Evolutionary conservation across 2,797 vertebrate genomes (phyloP).

Genomic region (Leptodactylus fallax): DNA sequence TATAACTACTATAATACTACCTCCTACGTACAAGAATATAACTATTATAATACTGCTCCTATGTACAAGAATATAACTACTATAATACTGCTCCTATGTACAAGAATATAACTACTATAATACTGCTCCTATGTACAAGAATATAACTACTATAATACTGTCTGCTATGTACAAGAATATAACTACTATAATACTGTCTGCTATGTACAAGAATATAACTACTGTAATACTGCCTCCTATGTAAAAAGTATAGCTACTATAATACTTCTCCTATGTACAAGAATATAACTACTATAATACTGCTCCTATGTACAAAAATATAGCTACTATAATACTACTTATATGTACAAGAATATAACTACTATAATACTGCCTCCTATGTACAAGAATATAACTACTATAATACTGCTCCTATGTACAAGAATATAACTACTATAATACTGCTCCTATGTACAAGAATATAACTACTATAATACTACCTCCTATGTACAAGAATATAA

Average conservation of each 20-base stretch:
- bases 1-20: not conserved
- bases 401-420: not conserved
- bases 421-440: not conserved
- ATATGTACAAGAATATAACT: not conserved
- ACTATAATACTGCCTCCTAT: not conserved
- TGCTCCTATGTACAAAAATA: not conserved
- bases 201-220: not conserved
- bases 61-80: constrained; percentile 2
- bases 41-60: not conserved
- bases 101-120: not conserved
- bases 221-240: not conserved
- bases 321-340: not conserved
- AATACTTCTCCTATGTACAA: not conserved
- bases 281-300: not conserved
- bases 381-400: not conserved
- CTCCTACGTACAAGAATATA: too few relatives aligned
- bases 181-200: not conserved
- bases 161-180: not conserved
- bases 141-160: constrained; percentile 7
- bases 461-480: not conserved
- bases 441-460: not conserved
- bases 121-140: not conserved
- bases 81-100: not conserved
- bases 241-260: too few relatives aligned
- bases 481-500: not conserved